Evolutionary conservation across 2,113 vertebrate genomes (phyloP).

Genomic region (Poeciliopsis turrubarensis): DNA sequence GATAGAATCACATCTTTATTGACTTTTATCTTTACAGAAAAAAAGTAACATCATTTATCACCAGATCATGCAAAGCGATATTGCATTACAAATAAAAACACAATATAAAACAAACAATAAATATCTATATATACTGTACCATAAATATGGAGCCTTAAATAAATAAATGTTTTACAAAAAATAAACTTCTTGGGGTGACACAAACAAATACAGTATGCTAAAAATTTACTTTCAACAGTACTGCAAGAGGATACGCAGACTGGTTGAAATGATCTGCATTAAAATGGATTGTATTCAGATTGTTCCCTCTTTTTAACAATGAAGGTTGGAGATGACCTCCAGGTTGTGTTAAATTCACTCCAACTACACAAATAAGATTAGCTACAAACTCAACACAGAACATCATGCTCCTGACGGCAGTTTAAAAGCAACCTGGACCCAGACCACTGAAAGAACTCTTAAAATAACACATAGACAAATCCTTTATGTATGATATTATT

Average conservation of each 20-base stretch:
- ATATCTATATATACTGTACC: conserved; percentile 63
- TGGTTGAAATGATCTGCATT: conserved; percentile 34
- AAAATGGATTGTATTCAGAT: conserved; percentile 21
- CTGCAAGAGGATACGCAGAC: conserved; percentile 63
- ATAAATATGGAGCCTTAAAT: conserved; percentile 74
- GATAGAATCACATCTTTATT: conserved; percentile 81
- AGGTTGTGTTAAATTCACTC: conserved; percentile 37
- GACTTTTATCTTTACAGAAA: conserved; percentile 80
- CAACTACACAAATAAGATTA: conserved; percentile 13
- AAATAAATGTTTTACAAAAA: conserved; percentile 73
- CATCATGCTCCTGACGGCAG: conserved; percentile 24
- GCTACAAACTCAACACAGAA: conserved; percentile 29
- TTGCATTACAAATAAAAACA: conserved; percentile 78
- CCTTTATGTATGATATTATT: conserved; percentile 48
- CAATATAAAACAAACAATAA: conserved; percentile 75
- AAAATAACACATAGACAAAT: conserved; percentile 60
- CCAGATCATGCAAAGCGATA: conserved; percentile 83
- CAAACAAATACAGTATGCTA: conserved; percentile 72
- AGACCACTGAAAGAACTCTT: conserved; percentile 48
- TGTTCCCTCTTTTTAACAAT: conserved; percentile 35
- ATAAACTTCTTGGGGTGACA: conserved; percentile 78
- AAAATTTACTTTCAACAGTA: conserved; percentile 64
- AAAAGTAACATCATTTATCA: conserved; percentile 58
- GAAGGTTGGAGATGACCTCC: conserved; percentile 34
- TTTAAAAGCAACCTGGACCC: conserved; percentile 47